Conservation (phyloP, 2,888 invertebrate genomes). For the Patella caerulea region DNA sequence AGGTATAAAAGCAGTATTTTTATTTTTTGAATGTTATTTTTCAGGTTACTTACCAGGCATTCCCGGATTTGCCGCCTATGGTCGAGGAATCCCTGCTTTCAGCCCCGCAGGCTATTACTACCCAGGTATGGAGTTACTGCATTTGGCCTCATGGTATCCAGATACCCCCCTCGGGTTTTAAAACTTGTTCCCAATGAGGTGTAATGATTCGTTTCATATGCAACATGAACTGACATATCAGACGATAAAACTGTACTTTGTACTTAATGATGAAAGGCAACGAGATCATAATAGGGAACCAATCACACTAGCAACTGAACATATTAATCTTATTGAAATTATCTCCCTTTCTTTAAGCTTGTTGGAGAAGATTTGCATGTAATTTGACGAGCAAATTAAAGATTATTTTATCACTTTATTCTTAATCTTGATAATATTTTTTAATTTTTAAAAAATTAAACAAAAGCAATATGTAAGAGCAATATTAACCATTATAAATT, state of each 20-base stretch:
- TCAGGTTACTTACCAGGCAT: conserved; percentile 53
- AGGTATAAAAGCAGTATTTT: neutral
- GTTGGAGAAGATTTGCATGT: too few relatives aligned
- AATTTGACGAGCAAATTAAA: too few relatives aligned
- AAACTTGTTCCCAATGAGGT: conserved; percentile 6
- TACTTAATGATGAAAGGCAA: conserved; percentile 9
- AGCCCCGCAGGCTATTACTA: conserved; percentile 61
- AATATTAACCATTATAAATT: too few relatives aligned
- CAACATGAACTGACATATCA: conserved; percentile 12
- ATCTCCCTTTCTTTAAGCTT: too few relatives aligned
- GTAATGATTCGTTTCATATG: conserved; percentile 10
- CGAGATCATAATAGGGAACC: neutral
- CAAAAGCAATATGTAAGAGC: too few relatives aligned
- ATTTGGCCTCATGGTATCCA: conserved; percentile 55
- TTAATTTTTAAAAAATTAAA: too few relatives aligned
- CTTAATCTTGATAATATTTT: too few relatives aligned
- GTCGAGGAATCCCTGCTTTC: conserved; percentile 54
- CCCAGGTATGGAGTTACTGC: conserved; percentile 62
- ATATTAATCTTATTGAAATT: too few relatives aligned
- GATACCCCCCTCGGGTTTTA: conserved; percentile 48
- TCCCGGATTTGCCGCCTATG: conserved; percentile 52
- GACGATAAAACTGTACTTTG: neutral
- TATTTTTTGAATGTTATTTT: conserved; percentile 18
- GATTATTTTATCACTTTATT: too few relatives aligned
- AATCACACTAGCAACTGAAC: too few relatives aligned